phyloP scores from a whole-genome alignment of 2,113 vertebrate genomes.

The Numida meleagris region DNA sequence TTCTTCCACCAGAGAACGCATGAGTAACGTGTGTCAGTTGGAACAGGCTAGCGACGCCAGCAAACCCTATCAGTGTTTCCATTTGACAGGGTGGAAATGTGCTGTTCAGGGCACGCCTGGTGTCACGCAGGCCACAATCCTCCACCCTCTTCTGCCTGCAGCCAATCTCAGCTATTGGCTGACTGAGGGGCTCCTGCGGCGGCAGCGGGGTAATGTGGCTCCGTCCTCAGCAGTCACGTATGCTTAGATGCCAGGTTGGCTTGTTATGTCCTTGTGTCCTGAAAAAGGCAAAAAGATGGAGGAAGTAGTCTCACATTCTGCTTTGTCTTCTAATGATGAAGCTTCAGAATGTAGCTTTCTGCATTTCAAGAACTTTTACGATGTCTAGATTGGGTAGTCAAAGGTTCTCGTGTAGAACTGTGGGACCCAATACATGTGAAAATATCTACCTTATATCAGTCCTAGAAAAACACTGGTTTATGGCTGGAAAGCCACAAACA shows the following conservation, averaged over 20 bases:
- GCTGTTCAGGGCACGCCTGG: accelerated
- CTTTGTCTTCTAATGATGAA: background rate
- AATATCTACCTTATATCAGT: background rate
- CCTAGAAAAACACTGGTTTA: background rate
- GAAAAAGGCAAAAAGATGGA: background rate
- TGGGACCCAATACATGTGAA: background rate
- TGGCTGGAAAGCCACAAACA: background rate
- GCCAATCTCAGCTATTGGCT: background rate
- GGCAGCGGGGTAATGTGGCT: background rate
- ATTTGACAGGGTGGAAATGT: background rate
- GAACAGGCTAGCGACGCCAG: background rate
- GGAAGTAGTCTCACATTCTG: background rate
- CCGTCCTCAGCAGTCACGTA: background rate
- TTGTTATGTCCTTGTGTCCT: background rate
- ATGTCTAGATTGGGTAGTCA: background rate
- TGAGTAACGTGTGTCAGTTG: background rate
- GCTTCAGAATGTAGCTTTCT: background rate
- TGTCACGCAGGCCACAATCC: background rate
- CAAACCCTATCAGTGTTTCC: background rate
- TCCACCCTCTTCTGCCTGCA: background rate
- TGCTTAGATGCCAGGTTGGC: accelerated
- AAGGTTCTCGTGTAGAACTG: background rate
- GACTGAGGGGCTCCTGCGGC: background rate
- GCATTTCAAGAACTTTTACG: background rate
- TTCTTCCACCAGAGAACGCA: slow-evolving; percentile 20